Evolutionary conservation across 2,113 vertebrate species (phyloP).

Genomic region (Macquaria ambigua): DNA sequence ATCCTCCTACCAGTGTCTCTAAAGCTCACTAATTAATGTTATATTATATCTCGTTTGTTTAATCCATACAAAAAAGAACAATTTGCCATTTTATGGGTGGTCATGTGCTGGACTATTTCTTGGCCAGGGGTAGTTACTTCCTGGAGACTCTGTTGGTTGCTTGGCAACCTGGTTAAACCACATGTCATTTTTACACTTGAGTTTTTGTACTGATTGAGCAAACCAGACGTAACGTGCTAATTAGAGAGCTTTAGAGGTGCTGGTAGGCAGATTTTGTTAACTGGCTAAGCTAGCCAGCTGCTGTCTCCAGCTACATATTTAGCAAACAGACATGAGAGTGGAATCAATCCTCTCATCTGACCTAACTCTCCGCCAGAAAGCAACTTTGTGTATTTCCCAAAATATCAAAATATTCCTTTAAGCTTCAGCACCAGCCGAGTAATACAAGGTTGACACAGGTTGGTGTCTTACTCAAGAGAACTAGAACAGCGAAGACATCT

Average conservation of each 20-base stretch:
- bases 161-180: background rate
- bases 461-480: background rate
- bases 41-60: background rate
- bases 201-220: background rate
- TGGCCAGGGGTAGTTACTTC: background rate
- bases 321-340: background rate
- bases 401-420: background rate
- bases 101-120: background rate
- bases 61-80: background rate
- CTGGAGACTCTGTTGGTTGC: background rate
- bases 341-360: background rate
- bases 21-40: background rate
- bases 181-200: background rate
- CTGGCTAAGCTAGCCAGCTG: background rate
- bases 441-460: background rate
- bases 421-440: background rate
- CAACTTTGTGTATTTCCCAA: background rate
- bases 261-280: background rate
- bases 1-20: background rate
- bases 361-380: background rate
- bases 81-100: background rate
- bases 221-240: background rate
- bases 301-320: background rate
- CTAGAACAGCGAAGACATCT: background rate
- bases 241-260: background rate